Evolutionary conservation across 2,797 vertebrate species (phyloP).

Genomic region (Manis crassicaudata): DNA sequence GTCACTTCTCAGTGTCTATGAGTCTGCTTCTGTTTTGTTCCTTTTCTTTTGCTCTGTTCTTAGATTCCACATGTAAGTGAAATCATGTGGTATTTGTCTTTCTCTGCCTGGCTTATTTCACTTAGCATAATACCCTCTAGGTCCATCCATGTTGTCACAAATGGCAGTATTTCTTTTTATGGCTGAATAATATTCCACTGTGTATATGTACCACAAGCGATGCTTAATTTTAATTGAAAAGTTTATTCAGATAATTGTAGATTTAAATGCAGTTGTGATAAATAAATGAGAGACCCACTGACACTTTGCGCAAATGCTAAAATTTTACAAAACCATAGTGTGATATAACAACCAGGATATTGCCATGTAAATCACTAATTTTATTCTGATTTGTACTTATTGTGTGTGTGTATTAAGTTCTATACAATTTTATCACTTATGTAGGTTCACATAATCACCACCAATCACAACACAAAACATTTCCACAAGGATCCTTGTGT

Average conservation of each 20-base stretch:
- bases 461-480: conserved; percentile 6
- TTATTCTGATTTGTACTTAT: not conserved
- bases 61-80: no score
- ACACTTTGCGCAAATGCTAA: not conserved
- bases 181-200: no score
- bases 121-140: no score
- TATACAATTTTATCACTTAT: not conserved
- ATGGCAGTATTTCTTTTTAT: no score
- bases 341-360: not conserved
- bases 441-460: not conserved
- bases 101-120: no score
- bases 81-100: no score
- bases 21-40: no score
- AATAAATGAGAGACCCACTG: not conserved
- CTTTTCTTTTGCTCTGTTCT: no score
- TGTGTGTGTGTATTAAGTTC: not conserved
- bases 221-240: conserved; percentile 13
- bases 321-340: not conserved
- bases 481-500: not conserved
- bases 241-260: not conserved
- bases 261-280: not conserved
- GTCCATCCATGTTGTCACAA: no score
- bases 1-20: no score
- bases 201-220: not conserved
- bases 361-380: not conserved